Evolutionary conservation across 2,888 invertebrate genomes (phyloP).

Genomic region (Drosophila barbarae): DNA sequence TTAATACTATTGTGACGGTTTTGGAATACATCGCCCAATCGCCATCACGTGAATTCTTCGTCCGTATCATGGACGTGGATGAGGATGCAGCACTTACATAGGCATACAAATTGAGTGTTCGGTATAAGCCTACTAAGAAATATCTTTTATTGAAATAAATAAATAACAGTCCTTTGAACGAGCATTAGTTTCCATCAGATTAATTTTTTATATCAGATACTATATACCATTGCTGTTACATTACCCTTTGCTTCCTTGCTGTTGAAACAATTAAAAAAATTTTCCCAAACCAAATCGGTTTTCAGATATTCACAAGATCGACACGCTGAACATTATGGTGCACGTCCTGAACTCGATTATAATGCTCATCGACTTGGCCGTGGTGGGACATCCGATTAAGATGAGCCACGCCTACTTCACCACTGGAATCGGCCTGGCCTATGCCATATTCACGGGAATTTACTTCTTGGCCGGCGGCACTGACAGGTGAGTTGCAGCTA

Average conservation of each 20-base stretch:
- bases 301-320: slow-evolving; percentile 78
- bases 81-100: not conserved
- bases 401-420: slow-evolving; percentile 82
- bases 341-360: slow-evolving; percentile 85
- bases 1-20: slow-evolving; percentile 8
- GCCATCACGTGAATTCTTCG: not conserved
- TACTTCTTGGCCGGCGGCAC: slow-evolving; percentile 87
- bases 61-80: not conserved
- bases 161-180: not conserved
- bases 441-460: slow-evolving; percentile 85
- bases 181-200: too few relatives aligned
- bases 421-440: slow-evolving; percentile 83
- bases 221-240: not conserved
- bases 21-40: not conserved
- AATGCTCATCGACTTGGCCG: slow-evolving; percentile 85
- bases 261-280: not conserved
- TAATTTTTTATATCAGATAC: too few relatives aligned
- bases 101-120: too few relatives aligned
- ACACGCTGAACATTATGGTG: slow-evolving; percentile 80
- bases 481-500: slow-evolving; percentile 81
- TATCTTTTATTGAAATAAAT: not conserved
- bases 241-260: not conserved
- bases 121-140: not conserved
- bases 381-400: slow-evolving; percentile 86
- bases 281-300: not conserved